Evolutionary conservation across 1,140 invertebrate species (phyloP).

Genomic region (Geopemphigus sp.): DNA sequence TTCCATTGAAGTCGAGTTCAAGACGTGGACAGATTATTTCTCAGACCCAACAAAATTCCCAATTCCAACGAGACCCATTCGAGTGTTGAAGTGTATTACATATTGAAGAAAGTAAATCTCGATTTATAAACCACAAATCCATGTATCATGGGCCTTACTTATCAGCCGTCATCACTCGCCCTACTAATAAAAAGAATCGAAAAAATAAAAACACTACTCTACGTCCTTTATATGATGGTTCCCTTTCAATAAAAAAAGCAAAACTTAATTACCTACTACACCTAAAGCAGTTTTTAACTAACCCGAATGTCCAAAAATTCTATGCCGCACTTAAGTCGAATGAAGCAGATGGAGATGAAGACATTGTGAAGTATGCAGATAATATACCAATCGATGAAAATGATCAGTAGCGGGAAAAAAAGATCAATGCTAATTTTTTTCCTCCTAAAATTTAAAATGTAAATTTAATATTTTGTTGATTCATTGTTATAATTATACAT

Average conservation of each 20-base stretch:
- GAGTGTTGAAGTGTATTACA: neutral
- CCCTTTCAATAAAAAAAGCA: slow-evolving; percentile 22
- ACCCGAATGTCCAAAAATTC: neutral
- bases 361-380: slow-evolving; percentile 7
- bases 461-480: too few relatives aligned
- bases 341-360: neutral
- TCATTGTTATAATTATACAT: too few relatives aligned
- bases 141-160: neutral
- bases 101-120: slow-evolving; percentile 18
- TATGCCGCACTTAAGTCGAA: slow-evolving; percentile 2
- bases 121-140: slow-evolving; percentile 1
- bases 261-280: slow-evolving; percentile 17
- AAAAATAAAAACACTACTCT: slow-evolving; percentile 27
- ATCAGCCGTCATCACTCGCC: slow-evolving; percentile 7
- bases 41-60: neutral
- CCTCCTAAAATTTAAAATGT: neutral
- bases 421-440: neutral
- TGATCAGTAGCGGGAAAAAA: slow-evolving; percentile 2
- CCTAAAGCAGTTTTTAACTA: slow-evolving; percentile 19
- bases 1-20: neutral
- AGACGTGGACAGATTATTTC: slow-evolving; percentile 8
- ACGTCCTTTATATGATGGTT: neutral
- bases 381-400: neutral
- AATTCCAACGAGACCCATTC: slow-evolving; percentile 23
- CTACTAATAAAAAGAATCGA: neutral